Base-by-base conservation (phyloP, 2,113 vertebrate genomes). In the Anseranas semipalmata region DNA sequence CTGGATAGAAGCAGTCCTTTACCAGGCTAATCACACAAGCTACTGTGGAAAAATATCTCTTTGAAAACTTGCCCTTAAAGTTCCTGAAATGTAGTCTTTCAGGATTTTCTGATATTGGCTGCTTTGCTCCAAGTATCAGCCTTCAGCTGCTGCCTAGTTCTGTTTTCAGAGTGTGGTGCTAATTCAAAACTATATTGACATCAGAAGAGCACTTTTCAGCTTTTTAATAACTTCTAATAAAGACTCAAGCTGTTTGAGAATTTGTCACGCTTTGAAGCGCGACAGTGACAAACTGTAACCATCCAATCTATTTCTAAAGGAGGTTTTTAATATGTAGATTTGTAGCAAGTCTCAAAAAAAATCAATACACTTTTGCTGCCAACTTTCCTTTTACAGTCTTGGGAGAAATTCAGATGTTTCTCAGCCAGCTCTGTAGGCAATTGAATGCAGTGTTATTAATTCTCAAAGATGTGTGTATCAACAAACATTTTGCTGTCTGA, bases 401-500 rank as follows among this genome's bases (percentile, higher is more conserved):
- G 50, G 32, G 88, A 90, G 76, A 81, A 92, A 91, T 35, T 83
- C 14, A 25, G 68, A 5, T 74, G 59, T 86, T 94, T 92, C 79
- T 81, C 76, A 84, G 83, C 68, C 65, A 93, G 76, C 46, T 75
- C 75, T 81, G 41, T 8, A 52, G 90, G 83, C 79, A 83, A 12
- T 53, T 89, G 66, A 78, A 74, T 35, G 39, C 73, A 75, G 30
- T 2, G 0, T 80, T 76, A 86, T 32, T 89, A 94, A 78, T 81
- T 80, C 62, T 94, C 58, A n/a, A 13, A 85, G 73, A 84, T 39
- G 58, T 0, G 4, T 52, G 16, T 52, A 78, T 58, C 75, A 65
- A 77, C 43, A 87, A 65, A 72, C 90, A 67, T 52, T 88, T 74
- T 94, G 43, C 72, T 90, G 46, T 91, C 68, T 92, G 83, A 86